Percentiles rank a stretch among this genome's conserved stretches.
phyloP scores from a whole-genome alignment of 2,113 vertebrate species.

The Anguilla rostrata region DNA sequence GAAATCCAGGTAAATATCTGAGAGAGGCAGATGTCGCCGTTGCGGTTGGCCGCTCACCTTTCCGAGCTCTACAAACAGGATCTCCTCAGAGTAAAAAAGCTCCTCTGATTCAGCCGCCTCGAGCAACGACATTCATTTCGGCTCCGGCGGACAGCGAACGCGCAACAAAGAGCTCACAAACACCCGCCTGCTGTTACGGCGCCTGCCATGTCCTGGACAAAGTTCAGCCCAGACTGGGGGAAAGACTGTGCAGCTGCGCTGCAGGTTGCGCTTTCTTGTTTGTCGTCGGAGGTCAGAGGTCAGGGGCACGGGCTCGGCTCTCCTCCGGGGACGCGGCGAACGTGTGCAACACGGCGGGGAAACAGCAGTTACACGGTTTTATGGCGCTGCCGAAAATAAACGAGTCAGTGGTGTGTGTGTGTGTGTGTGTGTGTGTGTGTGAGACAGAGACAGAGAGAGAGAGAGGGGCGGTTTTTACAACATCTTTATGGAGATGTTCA shows the following conservation, averaged over 20 bases:
- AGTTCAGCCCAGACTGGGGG: conserved; percentile 45
- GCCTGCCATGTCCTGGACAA: conserved; percentile 43
- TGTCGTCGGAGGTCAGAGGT: conserved; percentile 8
- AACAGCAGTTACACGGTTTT: not conserved
- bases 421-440: no score
- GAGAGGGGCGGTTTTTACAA: not conserved
- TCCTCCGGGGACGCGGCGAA: not conserved
- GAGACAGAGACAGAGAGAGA: not conserved
- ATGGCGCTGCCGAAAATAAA: not conserved
- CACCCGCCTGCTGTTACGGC: conserved; percentile 28
- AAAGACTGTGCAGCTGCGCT: not conserved
- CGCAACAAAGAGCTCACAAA: conserved; percentile 12
- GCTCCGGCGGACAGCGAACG: conserved; percentile 28
- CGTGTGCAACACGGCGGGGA: conserved; percentile 8
- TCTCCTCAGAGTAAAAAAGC: conserved; percentile 28
- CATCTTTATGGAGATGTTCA: not conserved
- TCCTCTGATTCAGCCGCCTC: conserved; percentile 29
- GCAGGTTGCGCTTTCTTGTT: conserved; percentile 7
- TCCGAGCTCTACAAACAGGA: conserved; percentile 6
- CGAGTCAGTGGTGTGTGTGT: not conserved
- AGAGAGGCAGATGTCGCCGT: conserved; percentile 14
- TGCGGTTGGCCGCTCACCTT: not conserved
- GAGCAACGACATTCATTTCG: conserved; percentile 12
- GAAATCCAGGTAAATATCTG: not conserved
- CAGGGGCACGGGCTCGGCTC: not conserved